Percentiles rank a stretch among this genome's conserved stretches.
These are phyloP conservation scores for Hypselothyrea guttata DNA, from an alignment of 2,888 invertebrate species.

Conservation along the genomic window DNA sequence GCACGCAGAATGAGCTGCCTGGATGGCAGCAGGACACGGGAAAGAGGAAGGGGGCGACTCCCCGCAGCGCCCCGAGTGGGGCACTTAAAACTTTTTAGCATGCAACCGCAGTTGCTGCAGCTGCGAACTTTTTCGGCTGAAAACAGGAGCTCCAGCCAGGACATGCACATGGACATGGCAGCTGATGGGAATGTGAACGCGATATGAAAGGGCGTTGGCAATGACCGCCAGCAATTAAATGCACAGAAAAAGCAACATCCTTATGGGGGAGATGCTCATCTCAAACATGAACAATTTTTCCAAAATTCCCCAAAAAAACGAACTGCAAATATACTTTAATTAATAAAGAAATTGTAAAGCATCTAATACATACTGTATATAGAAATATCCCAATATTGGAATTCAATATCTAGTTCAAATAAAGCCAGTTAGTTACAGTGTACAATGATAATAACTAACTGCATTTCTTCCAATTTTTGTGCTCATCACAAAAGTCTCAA, in stretches of 20 bases:
- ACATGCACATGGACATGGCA: conserved; percentile 5
- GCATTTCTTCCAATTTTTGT: no score
- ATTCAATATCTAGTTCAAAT: no score
- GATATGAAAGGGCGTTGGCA: conserved; percentile 29
- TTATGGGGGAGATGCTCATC: conserved; percentile 7
- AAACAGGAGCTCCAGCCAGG: conserved; percentile 16
- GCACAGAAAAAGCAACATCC: conserved; percentile 26
- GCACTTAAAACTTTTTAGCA: conserved; percentile 73
- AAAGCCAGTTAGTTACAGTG: no score
- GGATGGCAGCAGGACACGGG: background rate
- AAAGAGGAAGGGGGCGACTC: background rate
- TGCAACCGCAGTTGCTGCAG: conserved; percentile 63
- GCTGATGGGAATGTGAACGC: conserved; percentile 9
- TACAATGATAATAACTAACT: no score
- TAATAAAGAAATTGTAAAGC: no score
- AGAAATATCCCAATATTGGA: no score
- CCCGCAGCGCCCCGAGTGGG: conserved; percentile 48
- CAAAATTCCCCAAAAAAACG: no score
- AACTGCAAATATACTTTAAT: no score
- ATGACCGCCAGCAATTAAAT: conserved; percentile 46
- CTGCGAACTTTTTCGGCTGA: conserved; percentile 46
- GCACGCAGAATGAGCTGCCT: conserved; percentile 32
- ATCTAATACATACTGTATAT: no score
- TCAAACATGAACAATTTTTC: conserved; percentile 16
- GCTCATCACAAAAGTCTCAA: no score